Conservation (phyloP, 1,140 invertebrate species). For the Eueides isabella region DNA sequence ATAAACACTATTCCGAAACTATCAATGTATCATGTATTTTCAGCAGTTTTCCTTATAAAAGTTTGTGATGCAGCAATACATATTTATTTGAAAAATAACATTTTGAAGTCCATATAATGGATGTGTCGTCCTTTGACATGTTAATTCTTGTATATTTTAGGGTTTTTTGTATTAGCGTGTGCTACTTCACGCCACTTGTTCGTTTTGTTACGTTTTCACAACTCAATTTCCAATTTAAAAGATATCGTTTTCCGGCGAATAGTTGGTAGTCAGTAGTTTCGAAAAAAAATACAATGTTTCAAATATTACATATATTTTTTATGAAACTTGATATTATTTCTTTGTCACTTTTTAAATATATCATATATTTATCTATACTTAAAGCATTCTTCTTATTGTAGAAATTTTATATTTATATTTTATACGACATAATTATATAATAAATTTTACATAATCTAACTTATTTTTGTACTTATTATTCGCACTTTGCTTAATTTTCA, state of each 20-base stretch:
- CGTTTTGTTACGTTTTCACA: conserved; percentile 8
- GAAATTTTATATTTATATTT: too few relatives aligned
- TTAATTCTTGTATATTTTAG: conserved; percentile 27
- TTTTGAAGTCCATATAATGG: conserved; percentile 4
- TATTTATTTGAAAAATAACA: conserved; percentile 14
- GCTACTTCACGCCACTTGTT: conserved; percentile 7
- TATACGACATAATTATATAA: too few relatives aligned
- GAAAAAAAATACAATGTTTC: neutral
- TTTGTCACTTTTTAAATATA: too few relatives aligned
- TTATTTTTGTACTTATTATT: too few relatives aligned
- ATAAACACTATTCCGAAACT: neutral
- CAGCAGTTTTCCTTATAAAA: neutral
- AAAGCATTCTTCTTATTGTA: too few relatives aligned
- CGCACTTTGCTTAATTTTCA: too few relatives aligned
- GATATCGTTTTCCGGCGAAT: neutral
- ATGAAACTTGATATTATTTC: neutral
- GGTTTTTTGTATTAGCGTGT: conserved; percentile 11
- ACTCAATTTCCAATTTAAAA: conserved; percentile 6
- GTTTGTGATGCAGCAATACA: conserved; percentile 4
- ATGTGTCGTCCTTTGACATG: conserved; percentile 22
- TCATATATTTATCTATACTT: too few relatives aligned
- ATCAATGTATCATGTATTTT: neutral
- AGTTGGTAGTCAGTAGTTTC: neutral
- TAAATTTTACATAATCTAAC: too few relatives aligned
- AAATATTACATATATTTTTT: neutral